A percentile compares a stretch with the other conserved stretches of the same genome.
Evolutionary conservation across 2,888 invertebrate genomes (phyloP).

Genomic region (Formica aserva): DNA sequence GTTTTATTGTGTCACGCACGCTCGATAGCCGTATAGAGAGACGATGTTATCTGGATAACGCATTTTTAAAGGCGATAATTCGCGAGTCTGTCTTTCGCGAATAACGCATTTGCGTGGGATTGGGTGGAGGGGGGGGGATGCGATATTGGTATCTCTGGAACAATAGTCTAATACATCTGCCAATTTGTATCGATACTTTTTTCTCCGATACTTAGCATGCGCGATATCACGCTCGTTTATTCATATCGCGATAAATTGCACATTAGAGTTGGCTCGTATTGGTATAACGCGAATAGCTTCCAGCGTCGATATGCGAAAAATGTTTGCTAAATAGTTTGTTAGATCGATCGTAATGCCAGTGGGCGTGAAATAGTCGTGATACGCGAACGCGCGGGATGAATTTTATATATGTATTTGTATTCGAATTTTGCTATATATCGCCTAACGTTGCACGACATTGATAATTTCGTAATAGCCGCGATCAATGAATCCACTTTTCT

Average conservation of each 20-base stretch:
- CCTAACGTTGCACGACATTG: background rate
- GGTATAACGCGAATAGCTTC: constrained; percentile 35
- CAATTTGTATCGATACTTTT: constrained; percentile 60
- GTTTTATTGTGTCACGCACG: constrained; percentile 30
- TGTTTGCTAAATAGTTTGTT: constrained; percentile 64
- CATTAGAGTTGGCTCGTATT: constrained; percentile 53
- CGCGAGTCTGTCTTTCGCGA: constrained; percentile 55
- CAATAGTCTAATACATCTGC: constrained; percentile 73
- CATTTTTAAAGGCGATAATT: constrained; percentile 67
- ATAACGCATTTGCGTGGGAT: constrained; percentile 31
- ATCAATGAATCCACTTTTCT: constrained; percentile 4
- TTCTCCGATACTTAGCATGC: constrained; percentile 62
- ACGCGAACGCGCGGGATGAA: background rate
- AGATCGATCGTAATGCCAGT: constrained; percentile 53
- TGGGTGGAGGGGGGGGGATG: background rate
- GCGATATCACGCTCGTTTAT: constrained; percentile 56
- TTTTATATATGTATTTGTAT: constrained; percentile 52
- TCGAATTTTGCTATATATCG: constrained; percentile 20
- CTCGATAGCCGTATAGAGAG: constrained; percentile 37
- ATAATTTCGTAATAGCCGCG: constrained; percentile 4
- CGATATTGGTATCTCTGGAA: constrained; percentile 61
- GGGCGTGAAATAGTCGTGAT: constrained; percentile 40
- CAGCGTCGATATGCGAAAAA: constrained; percentile 63
- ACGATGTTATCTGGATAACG: constrained; percentile 66
- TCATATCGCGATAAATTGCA: constrained; percentile 63